Conservation (phyloP, 2,113 vertebrate genomes). For the Nothobranchius furzeri region DNA sequence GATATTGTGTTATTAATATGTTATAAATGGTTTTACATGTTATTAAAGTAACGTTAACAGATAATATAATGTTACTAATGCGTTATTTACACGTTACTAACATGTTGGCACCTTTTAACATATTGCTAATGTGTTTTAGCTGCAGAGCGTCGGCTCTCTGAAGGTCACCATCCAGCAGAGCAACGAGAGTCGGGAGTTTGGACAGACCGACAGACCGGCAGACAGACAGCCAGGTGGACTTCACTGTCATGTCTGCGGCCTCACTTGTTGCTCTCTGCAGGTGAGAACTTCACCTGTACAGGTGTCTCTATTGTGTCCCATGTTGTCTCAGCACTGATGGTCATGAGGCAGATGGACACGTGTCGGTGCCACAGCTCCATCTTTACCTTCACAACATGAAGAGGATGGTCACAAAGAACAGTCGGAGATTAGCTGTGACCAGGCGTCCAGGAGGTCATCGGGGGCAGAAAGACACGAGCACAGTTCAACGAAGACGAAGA, state of each 20-base stretch:
- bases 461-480: no score
- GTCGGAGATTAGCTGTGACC: no score
- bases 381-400: no score
- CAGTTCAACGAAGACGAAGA: no score
- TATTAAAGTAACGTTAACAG: background rate
- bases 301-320: background rate
- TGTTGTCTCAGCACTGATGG: background rate
- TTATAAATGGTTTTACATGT: background rate
- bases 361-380: no score
- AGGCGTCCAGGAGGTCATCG: no score
- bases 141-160: slow-evolving; percentile 84
- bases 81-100: background rate
- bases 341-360: background rate
- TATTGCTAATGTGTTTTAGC: slow-evolving; percentile 52
- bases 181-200: slow-evolving; percentile 90
- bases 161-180: slow-evolving; percentile 96
- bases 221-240: slow-evolving; percentile 77
- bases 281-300: slow-evolving; percentile 63
- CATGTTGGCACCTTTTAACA: background rate
- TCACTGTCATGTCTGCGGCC: slow-evolving; percentile 90
- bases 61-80: background rate
- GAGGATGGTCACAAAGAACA: no score
- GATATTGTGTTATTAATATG: no score
- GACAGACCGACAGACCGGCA: slow-evolving; percentile 73
- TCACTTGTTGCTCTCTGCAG: slow-evolving; percentile 84